These are phyloP conservation scores for Falco biarmicus DNA, from an alignment of 2,797 vertebrate species.

Conservation along the genomic window DNA sequence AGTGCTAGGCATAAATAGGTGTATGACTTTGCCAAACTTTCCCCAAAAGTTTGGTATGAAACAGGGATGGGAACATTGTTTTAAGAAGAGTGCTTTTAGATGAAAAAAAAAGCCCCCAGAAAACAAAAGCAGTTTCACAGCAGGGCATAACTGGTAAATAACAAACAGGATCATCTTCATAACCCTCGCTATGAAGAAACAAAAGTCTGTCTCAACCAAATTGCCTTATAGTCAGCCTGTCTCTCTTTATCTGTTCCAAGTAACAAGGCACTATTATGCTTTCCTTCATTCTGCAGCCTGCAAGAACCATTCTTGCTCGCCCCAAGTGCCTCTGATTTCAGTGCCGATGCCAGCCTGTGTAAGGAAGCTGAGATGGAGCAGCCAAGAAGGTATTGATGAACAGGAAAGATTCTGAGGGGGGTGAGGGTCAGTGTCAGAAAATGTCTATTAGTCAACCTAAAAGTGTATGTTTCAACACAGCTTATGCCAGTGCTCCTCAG, in stretches of 20 bases:
- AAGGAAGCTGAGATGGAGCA: neutral
- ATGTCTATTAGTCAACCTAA: neutral
- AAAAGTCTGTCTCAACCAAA: neutral
- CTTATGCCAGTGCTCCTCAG: neutral
- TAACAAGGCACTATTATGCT: neutral
- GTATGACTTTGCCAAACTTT: neutral
- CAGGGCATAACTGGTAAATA: neutral
- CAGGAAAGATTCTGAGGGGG: neutral
- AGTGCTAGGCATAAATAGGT: neutral
- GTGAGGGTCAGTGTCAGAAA: neutral
- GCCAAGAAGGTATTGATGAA: neutral
- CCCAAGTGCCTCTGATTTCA: neutral
- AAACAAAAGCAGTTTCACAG: slow-evolving; percentile 3
- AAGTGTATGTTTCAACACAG: neutral
- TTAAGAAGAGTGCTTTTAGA: neutral
- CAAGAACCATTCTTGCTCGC: neutral
- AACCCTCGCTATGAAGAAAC: neutral
- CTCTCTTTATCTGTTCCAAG: neutral
- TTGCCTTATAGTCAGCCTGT: neutral
- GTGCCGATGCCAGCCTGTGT: neutral
- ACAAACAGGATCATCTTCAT: neutral
- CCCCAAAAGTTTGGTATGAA: neutral
- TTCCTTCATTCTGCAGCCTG: neutral
- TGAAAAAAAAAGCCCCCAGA: neutral
- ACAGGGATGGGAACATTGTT: neutral